Percentiles rank a stretch among this genome's conserved stretches.
Conservation (phyloP, 2,113 vertebrate genomes). For the Stegastes partitus region DNA sequence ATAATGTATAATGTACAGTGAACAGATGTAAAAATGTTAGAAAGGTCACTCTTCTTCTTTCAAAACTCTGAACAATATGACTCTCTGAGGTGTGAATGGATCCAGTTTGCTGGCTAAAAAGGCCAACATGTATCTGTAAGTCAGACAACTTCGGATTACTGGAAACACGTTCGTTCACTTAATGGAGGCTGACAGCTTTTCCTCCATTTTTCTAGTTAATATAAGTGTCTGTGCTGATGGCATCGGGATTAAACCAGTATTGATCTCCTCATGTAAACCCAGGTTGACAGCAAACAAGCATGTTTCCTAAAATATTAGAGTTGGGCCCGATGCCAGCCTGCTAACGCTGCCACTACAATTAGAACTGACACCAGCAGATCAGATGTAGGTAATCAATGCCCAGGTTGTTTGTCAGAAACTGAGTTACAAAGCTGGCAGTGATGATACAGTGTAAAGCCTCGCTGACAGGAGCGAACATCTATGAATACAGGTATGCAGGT, state of each 20-base stretch:
- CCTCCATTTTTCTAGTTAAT: no score
- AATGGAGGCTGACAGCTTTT: no score
- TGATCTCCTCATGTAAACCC: not conserved
- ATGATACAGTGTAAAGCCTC: not conserved
- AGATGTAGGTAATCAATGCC: not conserved
- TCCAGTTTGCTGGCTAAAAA: no score
- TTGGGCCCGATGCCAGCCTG: slow-evolving; percentile 7
- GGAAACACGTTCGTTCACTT: no score
- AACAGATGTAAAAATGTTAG: not conserved
- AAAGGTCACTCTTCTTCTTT: not conserved
- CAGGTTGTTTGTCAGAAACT: not conserved
- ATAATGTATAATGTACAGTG: not conserved
- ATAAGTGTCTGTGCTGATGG: not conserved
- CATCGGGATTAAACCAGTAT: not conserved
- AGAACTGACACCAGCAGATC: not conserved
- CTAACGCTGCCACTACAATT: not conserved
- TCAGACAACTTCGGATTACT: no score
- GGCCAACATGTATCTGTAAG: no score
- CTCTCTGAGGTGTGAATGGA: no score
- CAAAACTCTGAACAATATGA: slow-evolving; percentile 2
- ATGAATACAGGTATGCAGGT: not conserved
- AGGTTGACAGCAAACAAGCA: slow-evolving; percentile 2
- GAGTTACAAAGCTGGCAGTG: not conserved
- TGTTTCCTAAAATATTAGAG: slow-evolving; percentile 1
- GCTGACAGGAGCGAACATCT: not conserved